Evolutionary conservation across 2,888 invertebrate species (phyloP), one percentile per base, ranked within the genome.

Genomic region (Choristoneura rosaceana): DNA sequence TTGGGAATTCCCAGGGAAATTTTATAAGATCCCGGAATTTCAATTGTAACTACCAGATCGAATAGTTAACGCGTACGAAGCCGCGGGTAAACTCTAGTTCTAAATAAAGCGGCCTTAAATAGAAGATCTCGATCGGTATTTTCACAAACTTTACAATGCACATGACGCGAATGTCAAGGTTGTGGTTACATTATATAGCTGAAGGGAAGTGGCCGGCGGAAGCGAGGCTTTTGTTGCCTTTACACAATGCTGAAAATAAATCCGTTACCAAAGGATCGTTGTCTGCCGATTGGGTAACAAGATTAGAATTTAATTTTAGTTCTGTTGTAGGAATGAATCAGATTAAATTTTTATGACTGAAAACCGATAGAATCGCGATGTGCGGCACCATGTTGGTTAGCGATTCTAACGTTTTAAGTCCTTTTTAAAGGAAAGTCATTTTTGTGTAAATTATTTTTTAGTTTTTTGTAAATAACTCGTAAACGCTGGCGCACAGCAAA

Each of bases 81-180:
- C 25, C 25, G 25, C 2, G 25, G 25, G 25, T 25, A 43, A 14
- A 43, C 3, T 12, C 12, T 43, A 12, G 43, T 43, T 10, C 43
- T 3, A 43, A 43, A 14, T 7, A 47, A n/a, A 47, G n/a, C n/a
- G 5, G 47, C 0, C 4, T 5, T n/a, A 14, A 7, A 47, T 47
- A 47, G n/a, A n/a, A 47, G 5, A 47, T 47, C n/a, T 47, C 47
- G 5, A 47, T 47, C 47, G 4, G n/a, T 47, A 47, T 47, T 47
- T 47, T 47, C 47, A 47, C n/a, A 47, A 47, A n/a, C 47, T 52
- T 41, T 43, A 50, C 64, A 66, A 66, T n/a, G 55, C 55, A 41
- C 50, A 59, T 64, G 65, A 62, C 61, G 64, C 43, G 67, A 75
- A 75, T 73, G 74, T 70, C 74, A 73, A 70, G 73, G 63, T 60